These are phyloP conservation scores for Lasioglossum calceatum DNA, from an alignment of 2,888 invertebrate species.

Conservation along the genomic window DNA sequence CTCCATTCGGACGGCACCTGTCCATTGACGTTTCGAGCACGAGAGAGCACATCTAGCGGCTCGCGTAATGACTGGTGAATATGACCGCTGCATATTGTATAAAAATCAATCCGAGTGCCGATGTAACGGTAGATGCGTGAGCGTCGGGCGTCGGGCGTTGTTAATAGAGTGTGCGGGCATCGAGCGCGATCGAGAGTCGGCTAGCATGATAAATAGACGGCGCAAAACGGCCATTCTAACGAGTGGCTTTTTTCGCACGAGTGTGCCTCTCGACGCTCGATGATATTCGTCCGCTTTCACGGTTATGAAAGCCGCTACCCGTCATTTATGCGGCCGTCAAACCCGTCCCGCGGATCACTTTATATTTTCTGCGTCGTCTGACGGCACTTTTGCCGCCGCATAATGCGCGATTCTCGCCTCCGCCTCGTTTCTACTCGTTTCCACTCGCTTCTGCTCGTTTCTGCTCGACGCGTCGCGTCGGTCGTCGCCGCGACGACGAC, in stretches of 20 bases:
- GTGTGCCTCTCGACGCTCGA: constrained; percentile 45
- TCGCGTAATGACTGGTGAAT: background rate
- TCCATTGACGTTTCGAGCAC: background rate
- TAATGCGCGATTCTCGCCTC: constrained; percentile 1
- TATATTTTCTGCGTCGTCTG: constrained; percentile 55
- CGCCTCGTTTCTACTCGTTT: background rate
- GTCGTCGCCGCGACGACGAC: background rate
- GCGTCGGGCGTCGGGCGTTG: background rate
- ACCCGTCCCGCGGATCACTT: constrained; percentile 50
- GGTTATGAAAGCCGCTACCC: constrained; percentile 61
- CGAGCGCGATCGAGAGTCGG: constrained; percentile 2
- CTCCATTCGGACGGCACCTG: background rate
- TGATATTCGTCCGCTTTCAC: constrained; percentile 57
- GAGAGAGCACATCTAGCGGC: background rate
- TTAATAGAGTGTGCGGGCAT: background rate
- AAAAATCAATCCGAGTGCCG: constrained; percentile 6
- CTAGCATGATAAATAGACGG: constrained; percentile 35
- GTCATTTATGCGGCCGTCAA: constrained; percentile 50
- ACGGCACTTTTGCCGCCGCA: background rate
- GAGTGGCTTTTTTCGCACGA: constrained; percentile 52
- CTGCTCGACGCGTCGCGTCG: background rate
- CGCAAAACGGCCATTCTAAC: constrained; percentile 45
- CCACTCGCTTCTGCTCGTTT: background rate
- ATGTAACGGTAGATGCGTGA: background rate
- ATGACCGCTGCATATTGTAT: background rate